Evolutionary conservation across 1,140 invertebrate species (phyloP).

Genomic region (Lanistes nyassanus): DNA sequence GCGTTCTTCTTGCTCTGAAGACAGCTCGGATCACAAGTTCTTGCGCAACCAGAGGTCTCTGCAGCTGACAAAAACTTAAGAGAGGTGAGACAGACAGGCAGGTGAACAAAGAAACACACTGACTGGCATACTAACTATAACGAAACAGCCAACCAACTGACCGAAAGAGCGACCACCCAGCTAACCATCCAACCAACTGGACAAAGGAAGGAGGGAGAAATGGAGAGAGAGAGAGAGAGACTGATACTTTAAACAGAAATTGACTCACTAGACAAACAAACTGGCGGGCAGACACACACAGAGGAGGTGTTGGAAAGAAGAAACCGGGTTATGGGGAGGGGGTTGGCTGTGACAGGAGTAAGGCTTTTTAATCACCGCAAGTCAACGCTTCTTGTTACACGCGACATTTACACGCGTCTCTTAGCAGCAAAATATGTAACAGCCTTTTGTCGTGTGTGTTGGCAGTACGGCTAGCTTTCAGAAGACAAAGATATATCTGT

Average conservation of each 20-base stretch:
- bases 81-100: too few relatives aligned
- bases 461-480: neutral
- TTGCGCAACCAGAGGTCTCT: too few relatives aligned
- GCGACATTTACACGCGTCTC: too few relatives aligned
- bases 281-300: conserved; percentile 11
- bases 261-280: neutral
- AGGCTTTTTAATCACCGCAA: too few relatives aligned
- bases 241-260: neutral
- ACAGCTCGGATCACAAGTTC: too few relatives aligned
- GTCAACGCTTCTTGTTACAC: neutral
- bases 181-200: neutral
- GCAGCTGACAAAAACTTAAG: too few relatives aligned
- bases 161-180: neutral
- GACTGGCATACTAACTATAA: too few relatives aligned
- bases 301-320: neutral
- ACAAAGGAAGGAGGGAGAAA: neutral
- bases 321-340: neutral
- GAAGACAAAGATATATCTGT: too few relatives aligned
- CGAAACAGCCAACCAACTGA: neutral
- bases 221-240: conserved; percentile 19
- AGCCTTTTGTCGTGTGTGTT: neutral
- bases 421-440: neutral
- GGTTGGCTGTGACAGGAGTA: neutral
- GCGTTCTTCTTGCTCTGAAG: too few relatives aligned
- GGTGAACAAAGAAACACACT: too few relatives aligned